These are phyloP conservation scores for Microtus ochrogaster DNA, from an alignment of 2,113 vertebrate species.

Conservation along the genomic window DNA sequence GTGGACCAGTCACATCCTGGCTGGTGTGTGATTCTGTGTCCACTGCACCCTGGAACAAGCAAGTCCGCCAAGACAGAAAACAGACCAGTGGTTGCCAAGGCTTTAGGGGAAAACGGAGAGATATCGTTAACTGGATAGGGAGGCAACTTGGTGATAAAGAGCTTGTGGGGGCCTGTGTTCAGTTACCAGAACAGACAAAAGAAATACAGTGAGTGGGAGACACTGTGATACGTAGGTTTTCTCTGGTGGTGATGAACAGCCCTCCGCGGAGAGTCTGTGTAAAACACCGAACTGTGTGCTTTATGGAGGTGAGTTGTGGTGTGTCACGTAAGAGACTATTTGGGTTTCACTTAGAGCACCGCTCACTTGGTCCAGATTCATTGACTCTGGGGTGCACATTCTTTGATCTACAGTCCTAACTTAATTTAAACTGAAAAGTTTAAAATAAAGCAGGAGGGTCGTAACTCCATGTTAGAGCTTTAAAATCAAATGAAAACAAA, in stretches of 20 bases:
- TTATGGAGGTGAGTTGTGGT: neutral
- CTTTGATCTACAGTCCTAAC: neutral
- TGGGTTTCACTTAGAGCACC: neutral
- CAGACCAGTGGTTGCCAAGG: neutral
- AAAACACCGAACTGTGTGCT: neutral
- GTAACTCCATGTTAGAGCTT: neutral
- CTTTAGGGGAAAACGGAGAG: neutral
- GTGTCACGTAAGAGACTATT: neutral
- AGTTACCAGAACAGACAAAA: neutral
- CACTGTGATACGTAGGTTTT: neutral
- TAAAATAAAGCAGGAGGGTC: neutral
- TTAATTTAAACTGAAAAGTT: no score
- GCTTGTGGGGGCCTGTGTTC: neutral
- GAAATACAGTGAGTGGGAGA: neutral
- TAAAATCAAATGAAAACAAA: neutral
- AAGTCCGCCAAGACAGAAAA: neutral
- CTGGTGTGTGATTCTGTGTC: neutral
- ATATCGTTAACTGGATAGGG: no score
- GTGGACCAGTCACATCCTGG: neutral
- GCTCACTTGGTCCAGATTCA: neutral
- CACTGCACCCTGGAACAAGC: accelerated
- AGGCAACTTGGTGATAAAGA: neutral
- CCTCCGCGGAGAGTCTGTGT: neutral
- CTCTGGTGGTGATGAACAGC: neutral
- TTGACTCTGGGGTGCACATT: neutral